Evolutionary conservation across 1,140 invertebrate species (phyloP), one percentile per base, ranked within the genome.

Genomic region (Pachyrhynchus sulphureomaculatus): DNA sequence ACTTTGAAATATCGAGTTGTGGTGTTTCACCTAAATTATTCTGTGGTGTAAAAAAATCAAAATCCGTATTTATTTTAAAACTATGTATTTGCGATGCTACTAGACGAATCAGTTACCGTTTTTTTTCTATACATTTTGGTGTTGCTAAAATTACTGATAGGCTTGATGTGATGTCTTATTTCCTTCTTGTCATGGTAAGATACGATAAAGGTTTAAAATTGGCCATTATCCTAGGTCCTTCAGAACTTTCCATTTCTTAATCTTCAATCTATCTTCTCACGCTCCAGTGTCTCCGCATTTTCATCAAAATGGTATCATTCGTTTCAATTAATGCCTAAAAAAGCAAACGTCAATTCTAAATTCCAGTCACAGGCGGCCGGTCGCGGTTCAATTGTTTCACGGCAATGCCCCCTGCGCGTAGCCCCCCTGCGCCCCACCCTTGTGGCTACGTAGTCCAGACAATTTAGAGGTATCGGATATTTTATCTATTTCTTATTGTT

Each of bases 341-440:
- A 72, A 69, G 64, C 65, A 61, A 70, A 74, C 69, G 69, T 74
- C 72, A 72, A 74, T 74, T 74, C 71, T 68, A 68, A 68, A 74
- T 74, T 74, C 72, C 72, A 74, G 72, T 74, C 72, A 74, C 72
- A 74, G 68, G 71, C 72, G 72, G 72, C 72, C 64, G 64, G 71
- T 72, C 72, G 69, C 72, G 72, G 72, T 74, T 74, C 72, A 74
- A 74, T 74, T 74, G 72, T 74, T 74, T 74, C 71, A 70, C 72
- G 71, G 71, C 70, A 69, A 62, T 42, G 65, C 64, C 54, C 65
- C 67, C 67, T 62, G 53, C 42, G 42, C 52, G 62, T 48, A 57
- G 48, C 52, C 56, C 66, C 69, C 66, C 41, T 18, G 26, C 47
- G 52, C 23, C 64, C 62, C 63, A 41, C 64, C 60, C 56, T 48